A percentile compares a stretch with the other conserved stretches of the same genome.
Conservation (phyloP, 2,797 vertebrate species). For the Spinus pinus region DNA sequence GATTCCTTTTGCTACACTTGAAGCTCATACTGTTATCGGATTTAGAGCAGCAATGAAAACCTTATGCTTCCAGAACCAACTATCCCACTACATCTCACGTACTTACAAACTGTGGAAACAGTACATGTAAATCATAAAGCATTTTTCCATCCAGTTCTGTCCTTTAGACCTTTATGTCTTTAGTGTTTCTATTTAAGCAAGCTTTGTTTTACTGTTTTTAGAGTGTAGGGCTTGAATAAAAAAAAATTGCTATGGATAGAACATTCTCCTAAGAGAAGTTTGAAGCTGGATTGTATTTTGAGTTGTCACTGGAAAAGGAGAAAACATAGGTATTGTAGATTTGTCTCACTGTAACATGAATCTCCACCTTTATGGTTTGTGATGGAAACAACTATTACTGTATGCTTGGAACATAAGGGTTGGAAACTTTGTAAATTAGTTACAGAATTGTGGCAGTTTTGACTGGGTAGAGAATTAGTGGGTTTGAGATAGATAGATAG, state of each 20-base stretch:
- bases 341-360: rapidly evolving
- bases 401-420: background rate
- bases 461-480: background rate
- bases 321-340: background rate
- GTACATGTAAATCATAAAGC: background rate
- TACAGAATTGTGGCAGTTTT: background rate
- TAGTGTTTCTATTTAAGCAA: background rate
- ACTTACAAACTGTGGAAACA: background rate
- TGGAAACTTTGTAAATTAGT: background rate
- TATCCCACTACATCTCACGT: background rate
- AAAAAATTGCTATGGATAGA: background rate
- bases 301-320: background rate
- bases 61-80: background rate
- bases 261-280: background rate
- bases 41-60: background rate
- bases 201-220: background rate
- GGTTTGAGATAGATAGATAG: background rate
- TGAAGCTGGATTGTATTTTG: background rate
- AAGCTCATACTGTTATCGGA: background rate
- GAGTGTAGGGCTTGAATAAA: background rate
- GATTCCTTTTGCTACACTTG: background rate
- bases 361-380: background rate
- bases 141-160: background rate
- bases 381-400: background rate
- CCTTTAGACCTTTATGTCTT: background rate